A percentile compares a stretch with the other conserved stretches of the same genome.
These are phyloP conservation scores for Nestor notabilis DNA, from an alignment of 2,113 vertebrate genomes.

Conservation along the genomic window DNA sequence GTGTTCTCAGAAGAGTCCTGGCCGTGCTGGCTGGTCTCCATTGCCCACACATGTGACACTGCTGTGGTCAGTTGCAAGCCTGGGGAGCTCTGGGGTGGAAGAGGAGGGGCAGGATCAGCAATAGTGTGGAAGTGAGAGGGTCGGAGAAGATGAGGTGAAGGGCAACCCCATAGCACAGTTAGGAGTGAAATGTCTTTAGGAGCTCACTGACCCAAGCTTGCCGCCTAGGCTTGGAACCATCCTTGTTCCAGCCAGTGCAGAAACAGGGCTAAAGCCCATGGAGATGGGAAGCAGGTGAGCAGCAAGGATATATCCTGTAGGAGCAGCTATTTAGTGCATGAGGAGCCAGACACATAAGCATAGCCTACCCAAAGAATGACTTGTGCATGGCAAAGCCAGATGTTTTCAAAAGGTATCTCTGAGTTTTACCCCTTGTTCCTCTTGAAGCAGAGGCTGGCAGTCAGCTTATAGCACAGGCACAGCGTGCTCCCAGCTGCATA, in stretches of 20 bases:
- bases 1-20: background rate
- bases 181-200: background rate
- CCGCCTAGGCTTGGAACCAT: background rate
- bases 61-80: background rate
- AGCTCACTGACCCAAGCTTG: background rate
- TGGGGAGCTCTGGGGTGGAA: background rate
- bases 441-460: background rate
- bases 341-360: background rate
- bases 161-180: background rate
- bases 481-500: accelerated
- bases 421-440: background rate
- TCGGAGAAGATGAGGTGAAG: background rate
- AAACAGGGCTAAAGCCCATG: background rate
- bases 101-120: background rate
- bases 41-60: accelerated
- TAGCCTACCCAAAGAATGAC: background rate
- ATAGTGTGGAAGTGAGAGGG: background rate
- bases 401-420: background rate
- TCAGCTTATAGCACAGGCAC: background rate
- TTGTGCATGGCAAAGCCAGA: background rate
- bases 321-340: background rate
- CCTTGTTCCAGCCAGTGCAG: background rate
- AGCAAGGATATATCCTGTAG: background rate
- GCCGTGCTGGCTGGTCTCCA: background rate
- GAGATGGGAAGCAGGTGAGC: background rate